These are phyloP conservation scores for Punctoribates punctum DNA, from an alignment of 2,888 invertebrate genomes.

Conservation along the genomic window DNA sequence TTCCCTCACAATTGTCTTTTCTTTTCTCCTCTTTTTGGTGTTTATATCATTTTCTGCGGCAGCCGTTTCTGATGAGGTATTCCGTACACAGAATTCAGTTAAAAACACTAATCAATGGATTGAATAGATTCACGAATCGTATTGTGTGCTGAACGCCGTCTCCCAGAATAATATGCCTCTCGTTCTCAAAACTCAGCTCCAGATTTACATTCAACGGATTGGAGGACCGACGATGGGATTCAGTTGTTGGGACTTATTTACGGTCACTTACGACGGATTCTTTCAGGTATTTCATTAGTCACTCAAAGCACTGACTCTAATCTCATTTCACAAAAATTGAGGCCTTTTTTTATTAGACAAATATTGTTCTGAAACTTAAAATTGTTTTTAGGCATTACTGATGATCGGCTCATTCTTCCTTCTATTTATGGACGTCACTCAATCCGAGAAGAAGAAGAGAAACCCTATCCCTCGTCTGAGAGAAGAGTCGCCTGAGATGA, in stretches of 20 bases:
- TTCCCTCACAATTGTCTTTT: neutral
- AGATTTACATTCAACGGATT: slow-evolving; percentile 20
- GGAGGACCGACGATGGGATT: slow-evolving; percentile 16
- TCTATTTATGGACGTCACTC: slow-evolving; percentile 21
- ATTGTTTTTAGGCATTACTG: slow-evolving; percentile 19
- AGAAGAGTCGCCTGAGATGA: too few relatives aligned
- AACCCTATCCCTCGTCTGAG: neutral
- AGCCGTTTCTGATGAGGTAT: slow-evolving; percentile 9
- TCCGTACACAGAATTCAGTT: neutral
- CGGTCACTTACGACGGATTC: slow-evolving; percentile 1
- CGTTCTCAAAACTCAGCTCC: slow-evolving; percentile 25
- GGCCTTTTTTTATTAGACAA: neutral
- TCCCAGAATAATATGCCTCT: slow-evolving; percentile 21
- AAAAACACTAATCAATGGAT: neutral
- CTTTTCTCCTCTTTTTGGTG: neutral
- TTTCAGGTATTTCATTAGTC: slow-evolving; percentile 13
- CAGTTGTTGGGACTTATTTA: slow-evolving; percentile 26
- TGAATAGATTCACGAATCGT: slow-evolving; percentile 10
- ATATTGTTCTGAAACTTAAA: neutral
- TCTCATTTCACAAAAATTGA: neutral
- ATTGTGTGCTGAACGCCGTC: neutral
- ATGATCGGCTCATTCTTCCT: slow-evolving; percentile 21
- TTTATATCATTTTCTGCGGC: slow-evolving; percentile 2
- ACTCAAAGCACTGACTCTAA: too few relatives aligned
- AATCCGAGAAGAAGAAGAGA: slow-evolving; percentile 12